phyloP scores from a whole-genome alignment of 2,888 invertebrate genomes.

The Acleris emargana region DNA sequence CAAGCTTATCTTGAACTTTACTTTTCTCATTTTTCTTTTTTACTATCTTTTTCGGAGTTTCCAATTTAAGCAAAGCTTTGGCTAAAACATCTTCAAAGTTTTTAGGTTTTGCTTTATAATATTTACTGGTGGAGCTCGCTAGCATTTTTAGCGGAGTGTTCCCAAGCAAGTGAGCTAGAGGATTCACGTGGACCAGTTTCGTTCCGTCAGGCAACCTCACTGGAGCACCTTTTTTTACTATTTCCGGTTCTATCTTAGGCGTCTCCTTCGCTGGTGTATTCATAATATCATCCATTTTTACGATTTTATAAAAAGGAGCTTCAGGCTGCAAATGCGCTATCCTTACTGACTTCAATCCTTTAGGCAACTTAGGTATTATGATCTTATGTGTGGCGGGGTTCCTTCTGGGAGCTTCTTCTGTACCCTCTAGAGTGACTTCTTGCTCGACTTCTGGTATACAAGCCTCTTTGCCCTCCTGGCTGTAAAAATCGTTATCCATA shows the following conservation, averaged over 20 bases:
- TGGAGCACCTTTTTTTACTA: conserved; percentile 14
- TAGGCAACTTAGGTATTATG: conserved; percentile 56
- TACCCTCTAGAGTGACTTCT: conserved; percentile 62
- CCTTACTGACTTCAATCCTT: conserved; percentile 51
- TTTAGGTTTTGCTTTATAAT: conserved; percentile 54
- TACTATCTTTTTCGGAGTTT: conserved; percentile 39
- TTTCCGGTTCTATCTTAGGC: not conserved
- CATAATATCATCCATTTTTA: conserved; percentile 59
- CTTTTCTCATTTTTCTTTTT: conserved; percentile 19
- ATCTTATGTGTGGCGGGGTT: conserved; percentile 49
- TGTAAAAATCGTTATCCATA: conserved; percentile 31
- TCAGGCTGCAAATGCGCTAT: conserved; percentile 64
- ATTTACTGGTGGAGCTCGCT: conserved; percentile 47
- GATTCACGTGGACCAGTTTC: conserved; percentile 65
- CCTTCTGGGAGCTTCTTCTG: conserved; percentile 47
- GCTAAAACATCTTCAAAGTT: conserved; percentile 59
- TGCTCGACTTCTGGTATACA: conserved; percentile 69
- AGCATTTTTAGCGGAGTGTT: conserved; percentile 51
- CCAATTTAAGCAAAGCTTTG: conserved; percentile 56
- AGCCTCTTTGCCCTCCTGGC: conserved; percentile 39
- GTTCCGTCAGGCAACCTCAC: conserved; percentile 60
- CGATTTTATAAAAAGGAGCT: conserved; percentile 71
- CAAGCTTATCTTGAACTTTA: not conserved
- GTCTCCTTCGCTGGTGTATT: conserved; percentile 28
- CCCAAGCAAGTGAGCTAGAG: conserved; percentile 65